Percentiles rank a stretch among this genome's conserved stretches.
These are phyloP conservation scores for Subacronicta megacephala DNA, from an alignment of 2,888 invertebrate genomes.

Conservation along the genomic window DNA sequence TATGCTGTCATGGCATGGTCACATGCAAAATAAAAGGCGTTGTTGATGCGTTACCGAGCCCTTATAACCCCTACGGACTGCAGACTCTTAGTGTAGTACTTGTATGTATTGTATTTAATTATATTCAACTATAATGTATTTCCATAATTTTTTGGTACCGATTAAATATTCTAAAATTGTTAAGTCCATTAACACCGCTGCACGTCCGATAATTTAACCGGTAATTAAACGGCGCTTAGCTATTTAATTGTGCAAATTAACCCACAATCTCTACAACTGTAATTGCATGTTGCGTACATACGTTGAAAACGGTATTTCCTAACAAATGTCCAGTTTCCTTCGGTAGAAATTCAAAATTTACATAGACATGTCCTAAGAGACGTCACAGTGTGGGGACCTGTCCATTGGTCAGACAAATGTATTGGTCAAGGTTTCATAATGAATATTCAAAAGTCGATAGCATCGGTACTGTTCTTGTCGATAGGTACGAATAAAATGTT, in stretches of 20 bases:
- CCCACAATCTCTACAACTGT: conserved; percentile 42
- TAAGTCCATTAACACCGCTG: conserved; percentile 23
- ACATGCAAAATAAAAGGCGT: too few relatives aligned
- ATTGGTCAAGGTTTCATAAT: conserved; percentile 76
- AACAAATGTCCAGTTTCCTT: conserved; percentile 58
- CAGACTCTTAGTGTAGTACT: too few relatives aligned
- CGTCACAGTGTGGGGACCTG: conserved; percentile 56
- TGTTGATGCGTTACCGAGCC: too few relatives aligned
- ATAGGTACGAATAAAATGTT: conserved; percentile 56
- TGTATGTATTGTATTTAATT: too few relatives aligned
- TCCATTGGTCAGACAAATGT: conserved; percentile 62
- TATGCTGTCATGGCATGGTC: too few relatives aligned
- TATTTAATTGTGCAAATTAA: conserved; percentile 44
- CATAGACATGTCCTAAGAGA: conserved; percentile 64
- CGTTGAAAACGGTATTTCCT: conserved; percentile 57
- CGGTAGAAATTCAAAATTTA: conserved; percentile 70
- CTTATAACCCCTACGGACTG: too few relatives aligned
- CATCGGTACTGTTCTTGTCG: conserved; percentile 61
- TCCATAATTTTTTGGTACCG: conserved; percentile 6
- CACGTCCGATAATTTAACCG: conserved; percentile 35
- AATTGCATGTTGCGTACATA: conserved; percentile 47
- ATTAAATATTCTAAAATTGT: conserved; percentile 17
- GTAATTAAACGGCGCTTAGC: conserved; percentile 50
- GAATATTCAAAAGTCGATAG: conserved; percentile 70
- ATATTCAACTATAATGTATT: conserved; percentile 2